A percentile compares a stretch with the other conserved stretches of the same genome.
Evolutionary conservation across 2,888 invertebrate species (phyloP).

Genomic region (Dolomedes plantarius): DNA sequence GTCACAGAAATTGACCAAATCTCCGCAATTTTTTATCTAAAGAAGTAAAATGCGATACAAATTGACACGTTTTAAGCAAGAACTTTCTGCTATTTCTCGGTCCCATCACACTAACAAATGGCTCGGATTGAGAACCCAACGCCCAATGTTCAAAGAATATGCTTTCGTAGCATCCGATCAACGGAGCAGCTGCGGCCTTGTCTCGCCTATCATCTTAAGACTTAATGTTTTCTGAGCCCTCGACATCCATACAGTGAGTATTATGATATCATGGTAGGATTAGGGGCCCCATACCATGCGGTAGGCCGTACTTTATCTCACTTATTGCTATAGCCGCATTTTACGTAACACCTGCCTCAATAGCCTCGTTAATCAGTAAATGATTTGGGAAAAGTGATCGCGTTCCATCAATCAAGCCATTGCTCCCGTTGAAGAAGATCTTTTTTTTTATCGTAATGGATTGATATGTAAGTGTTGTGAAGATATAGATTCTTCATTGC

Average conservation of each 20-base stretch:
- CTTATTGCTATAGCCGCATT: conserved; percentile 42
- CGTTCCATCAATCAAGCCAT: not conserved
- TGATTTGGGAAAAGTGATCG: not conserved
- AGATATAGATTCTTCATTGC: too few relatives aligned
- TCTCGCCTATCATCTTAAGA: conserved; percentile 22
- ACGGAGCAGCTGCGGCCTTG: conserved; percentile 23
- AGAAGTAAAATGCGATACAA: too few relatives aligned
- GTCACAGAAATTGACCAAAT: too few relatives aligned
- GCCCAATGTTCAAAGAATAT: conserved; percentile 7
- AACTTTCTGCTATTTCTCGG: not conserved
- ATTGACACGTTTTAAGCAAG: too few relatives aligned
- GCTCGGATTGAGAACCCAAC: conserved; percentile 37
- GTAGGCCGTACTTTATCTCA: conserved; percentile 28
- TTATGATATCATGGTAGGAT: conserved; percentile 47
- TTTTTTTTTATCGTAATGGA: too few relatives aligned
- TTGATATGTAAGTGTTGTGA: too few relatives aligned
- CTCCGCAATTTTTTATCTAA: too few relatives aligned
- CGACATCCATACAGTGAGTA: conserved; percentile 41
- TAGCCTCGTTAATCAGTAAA: conserved; percentile 40
- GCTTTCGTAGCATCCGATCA: conserved; percentile 19
- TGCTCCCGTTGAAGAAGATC: not conserved
- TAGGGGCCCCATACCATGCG: conserved; percentile 30
- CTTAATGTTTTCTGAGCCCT: not conserved
- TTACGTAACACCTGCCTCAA: conserved; percentile 48
- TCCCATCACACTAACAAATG: conserved; percentile 40